These are phyloP conservation scores for Vespertilio murinus DNA, from an alignment of 2,797 vertebrate species.

Conservation along the genomic window DNA sequence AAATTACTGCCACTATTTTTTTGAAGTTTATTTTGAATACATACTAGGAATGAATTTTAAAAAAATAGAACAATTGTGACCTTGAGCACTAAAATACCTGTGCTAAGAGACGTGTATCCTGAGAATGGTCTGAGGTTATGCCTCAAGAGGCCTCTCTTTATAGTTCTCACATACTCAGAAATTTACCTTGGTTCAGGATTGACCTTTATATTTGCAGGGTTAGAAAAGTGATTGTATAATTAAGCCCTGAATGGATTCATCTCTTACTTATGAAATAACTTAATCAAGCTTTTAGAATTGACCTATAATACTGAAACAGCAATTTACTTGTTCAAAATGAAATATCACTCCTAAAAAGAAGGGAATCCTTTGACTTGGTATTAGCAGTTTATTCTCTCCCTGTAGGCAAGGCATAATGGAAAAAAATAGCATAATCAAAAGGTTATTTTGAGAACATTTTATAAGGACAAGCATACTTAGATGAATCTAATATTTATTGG, in stretches of 20 bases:
- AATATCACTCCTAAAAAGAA: not conserved
- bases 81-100: not conserved
- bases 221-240: not conserved
- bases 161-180: not conserved
- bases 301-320: not conserved
- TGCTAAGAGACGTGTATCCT: not conserved
- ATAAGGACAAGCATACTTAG: not conserved
- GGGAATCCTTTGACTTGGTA: not conserved
- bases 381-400: not conserved
- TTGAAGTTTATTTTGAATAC: not conserved
- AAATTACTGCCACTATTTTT: not conserved
- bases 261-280: not conserved
- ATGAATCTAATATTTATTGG: not conserved
- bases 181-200: not conserved
- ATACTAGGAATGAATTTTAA: not conserved
- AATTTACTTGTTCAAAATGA: not conserved
- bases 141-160: not conserved
- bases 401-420: not conserved
- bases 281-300: not conserved
- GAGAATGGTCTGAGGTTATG: not conserved
- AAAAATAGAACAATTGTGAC: not conserved
- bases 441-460: not conserved
- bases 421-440: not conserved
- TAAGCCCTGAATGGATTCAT: not conserved
- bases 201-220: not conserved